Percentiles rank a stretch among this genome's conserved stretches.
phyloP scores from a whole-genome alignment of 2,888 invertebrate species.

The Alsophila aescularia region DNA sequence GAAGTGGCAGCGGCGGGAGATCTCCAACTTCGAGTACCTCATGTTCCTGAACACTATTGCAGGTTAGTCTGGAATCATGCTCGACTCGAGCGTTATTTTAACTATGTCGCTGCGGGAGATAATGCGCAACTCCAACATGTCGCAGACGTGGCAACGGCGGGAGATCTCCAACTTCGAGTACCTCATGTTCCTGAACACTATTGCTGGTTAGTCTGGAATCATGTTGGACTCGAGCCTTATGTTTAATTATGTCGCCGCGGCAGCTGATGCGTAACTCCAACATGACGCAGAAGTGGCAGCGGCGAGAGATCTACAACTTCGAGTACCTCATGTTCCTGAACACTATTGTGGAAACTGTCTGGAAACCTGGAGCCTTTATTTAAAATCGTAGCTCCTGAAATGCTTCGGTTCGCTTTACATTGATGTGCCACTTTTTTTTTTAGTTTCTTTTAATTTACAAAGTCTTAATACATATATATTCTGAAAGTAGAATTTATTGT shows the following conservation, averaged over 20 bases:
- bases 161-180: conserved; percentile 99
- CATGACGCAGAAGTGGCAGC: conserved; percentile 99
- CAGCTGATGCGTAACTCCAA: conserved; percentile 99
- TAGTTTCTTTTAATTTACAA: too few species aligned
- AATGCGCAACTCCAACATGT: conserved; percentile 99
- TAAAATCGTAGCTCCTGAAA: too few species aligned
- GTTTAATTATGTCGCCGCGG: conserved; percentile 84
- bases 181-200: conserved; percentile 99
- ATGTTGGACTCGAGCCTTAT: too few species aligned
- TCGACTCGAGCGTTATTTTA: too few species aligned
- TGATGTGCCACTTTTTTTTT: too few species aligned
- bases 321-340: conserved; percentile 99
- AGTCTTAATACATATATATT: too few species aligned
- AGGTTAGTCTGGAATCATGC: conserved; percentile 81
- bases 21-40: conserved; percentile 99
- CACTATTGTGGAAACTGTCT: conserved; percentile 93
- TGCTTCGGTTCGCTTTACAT: too few species aligned
- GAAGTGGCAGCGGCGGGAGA: conserved; percentile 99
- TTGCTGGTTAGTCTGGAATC: conserved; percentile 89
- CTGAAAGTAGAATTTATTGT: too few species aligned
- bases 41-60: conserved; percentile 99
- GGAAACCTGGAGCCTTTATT: too few species aligned
- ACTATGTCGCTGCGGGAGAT: conserved; percentile 91
- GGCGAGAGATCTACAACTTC: conserved; percentile 99
- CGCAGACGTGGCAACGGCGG: conserved; percentile 99